phyloP scores from a whole-genome alignment of 1,140 invertebrate genomes.

The Dryas iulia region DNA sequence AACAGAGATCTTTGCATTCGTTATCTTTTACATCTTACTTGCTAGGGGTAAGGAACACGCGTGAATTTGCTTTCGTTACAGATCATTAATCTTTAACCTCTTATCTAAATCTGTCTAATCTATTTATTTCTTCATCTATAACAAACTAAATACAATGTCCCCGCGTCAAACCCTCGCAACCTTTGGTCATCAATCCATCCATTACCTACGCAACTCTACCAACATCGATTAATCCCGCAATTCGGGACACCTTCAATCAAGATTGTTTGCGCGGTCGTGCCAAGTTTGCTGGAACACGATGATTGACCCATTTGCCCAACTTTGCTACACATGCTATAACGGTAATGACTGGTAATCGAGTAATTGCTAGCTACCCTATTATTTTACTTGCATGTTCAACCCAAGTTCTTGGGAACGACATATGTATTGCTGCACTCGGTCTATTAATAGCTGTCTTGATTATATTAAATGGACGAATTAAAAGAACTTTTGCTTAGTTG shows the following conservation, averaged over 20 bases:
- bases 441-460: too few relatives aligned
- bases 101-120: neutral
- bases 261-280: slow-evolving; percentile 55
- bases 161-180: neutral
- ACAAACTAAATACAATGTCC: neutral
- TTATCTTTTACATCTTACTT: too few relatives aligned
- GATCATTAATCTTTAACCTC: neutral
- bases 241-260: slow-evolving; percentile 58
- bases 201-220: slow-evolving; percentile 23
- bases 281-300: slow-evolving; percentile 48
- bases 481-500: too few relatives aligned
- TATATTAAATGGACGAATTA: too few relatives aligned
- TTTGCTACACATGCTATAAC: slow-evolving; percentile 22
- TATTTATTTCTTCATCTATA: neutral
- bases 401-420: neutral
- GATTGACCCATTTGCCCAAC: slow-evolving; percentile 51
- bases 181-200: slow-evolving; percentile 13
- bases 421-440: neutral
- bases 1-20: too few relatives aligned
- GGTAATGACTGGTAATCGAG: neutral
- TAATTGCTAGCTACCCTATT: neutral
- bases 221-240: slow-evolving; percentile 40
- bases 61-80: neutral
- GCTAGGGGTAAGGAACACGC: too few relatives aligned
- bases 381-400: neutral